Percentiles rank a stretch among this genome's conserved stretches.
phyloP scores from a whole-genome alignment of 2,797 vertebrate genomes.

The Phataginus tricuspis region DNA sequence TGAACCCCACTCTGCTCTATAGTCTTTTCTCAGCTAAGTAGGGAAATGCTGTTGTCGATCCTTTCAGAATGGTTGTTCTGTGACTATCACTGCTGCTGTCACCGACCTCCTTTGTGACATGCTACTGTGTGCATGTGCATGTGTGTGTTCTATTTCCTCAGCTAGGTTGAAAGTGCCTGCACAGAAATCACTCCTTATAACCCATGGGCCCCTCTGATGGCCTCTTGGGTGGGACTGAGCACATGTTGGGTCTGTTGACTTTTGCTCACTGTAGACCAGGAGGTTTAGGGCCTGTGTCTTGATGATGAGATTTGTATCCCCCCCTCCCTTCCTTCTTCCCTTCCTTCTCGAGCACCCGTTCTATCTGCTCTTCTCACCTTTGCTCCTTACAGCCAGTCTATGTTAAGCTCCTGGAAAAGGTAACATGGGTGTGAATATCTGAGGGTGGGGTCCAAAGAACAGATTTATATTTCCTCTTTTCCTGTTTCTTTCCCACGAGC shows the following conservation, averaged over 20 bases:
- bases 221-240: background rate
- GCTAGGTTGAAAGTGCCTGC: background rate
- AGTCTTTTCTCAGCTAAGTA: background rate
- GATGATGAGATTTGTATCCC: background rate
- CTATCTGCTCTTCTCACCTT: background rate
- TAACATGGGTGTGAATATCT: background rate
- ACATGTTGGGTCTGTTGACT: background rate
- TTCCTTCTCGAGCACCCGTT: background rate
- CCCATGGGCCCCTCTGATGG: background rate
- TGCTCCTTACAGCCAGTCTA: background rate
- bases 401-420: constrained; percentile 31
- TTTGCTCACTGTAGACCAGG: background rate
- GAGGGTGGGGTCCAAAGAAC: background rate
- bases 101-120: background rate
- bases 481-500: background rate
- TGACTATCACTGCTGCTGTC: no score
- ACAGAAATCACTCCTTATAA: background rate
- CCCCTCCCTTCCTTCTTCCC: background rate
- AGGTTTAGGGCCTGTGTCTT: background rate
- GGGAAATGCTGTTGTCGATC: background rate
- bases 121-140: background rate
- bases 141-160: background rate
- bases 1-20: background rate
- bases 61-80: background rate
- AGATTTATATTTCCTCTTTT: background rate